Base-by-base conservation (phyloP, 2,113 vertebrate species). In the Sclerurus mexicanus region DNA sequence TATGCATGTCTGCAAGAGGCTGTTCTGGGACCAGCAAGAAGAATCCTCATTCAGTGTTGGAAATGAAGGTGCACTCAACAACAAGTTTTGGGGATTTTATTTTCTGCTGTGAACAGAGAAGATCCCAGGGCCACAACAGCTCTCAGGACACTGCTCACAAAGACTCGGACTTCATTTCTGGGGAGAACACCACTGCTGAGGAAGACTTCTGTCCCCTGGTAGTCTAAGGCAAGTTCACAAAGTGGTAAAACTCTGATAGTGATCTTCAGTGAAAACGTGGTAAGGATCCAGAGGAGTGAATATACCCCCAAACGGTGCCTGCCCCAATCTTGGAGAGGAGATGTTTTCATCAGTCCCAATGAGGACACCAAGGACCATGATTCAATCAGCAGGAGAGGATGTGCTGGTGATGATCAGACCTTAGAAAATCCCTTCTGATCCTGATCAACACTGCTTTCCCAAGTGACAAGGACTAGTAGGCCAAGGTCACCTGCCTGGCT, bases 271-370 rank as follows among this genome's bases (percentile, higher is more conserved):
- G 44, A 72, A 62, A 86, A 87, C 0, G 3, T 37, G 13, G 7
- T 59, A 62, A 71, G 76, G 77, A 87, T 52, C 21, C 69, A 68
- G 27, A 49, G 77, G 28, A 82, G 20, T 39, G 66, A 92, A 28
- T 16, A 52, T 0, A 67, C 1, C 4, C 28, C 47, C 17, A 63
- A 46, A 63, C 0, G 0, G 46, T 12, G 24, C 31, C 28, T 66
- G 56, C 63, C 91, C 40, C 53, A 50, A 7, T 44, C 71, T 76
- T 13, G 62, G 24, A 55, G 10, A 87, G n/a, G 44, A 76, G 33
- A 72, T 16, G 13, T 39, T 63, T 84, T 80, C 35, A 31, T 58
- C 59, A 62, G 46, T 73, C 23, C 31, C 67, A 22, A 71, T 60
- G 33, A 91, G 50, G 56, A 84, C 50, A 58, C 10, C 15, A 62